A percentile compares a stretch with the other conserved stretches of the same genome.
Evolutionary conservation across 2,888 invertebrate species (phyloP).

Genomic region (Brachypalpus laphriformis): DNA sequence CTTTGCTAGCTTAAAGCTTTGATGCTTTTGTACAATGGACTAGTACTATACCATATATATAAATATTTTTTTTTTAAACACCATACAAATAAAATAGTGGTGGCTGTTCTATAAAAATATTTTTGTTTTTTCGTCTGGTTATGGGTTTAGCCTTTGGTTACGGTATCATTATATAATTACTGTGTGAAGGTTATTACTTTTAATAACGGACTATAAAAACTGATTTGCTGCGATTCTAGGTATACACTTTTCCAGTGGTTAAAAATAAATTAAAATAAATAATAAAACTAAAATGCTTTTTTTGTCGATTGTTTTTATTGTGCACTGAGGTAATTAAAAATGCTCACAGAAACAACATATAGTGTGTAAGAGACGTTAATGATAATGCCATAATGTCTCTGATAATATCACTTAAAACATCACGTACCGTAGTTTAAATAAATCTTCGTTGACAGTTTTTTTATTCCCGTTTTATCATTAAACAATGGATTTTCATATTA

Average conservation of each 20-base stretch:
- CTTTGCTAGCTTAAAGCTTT: constrained; percentile 1
- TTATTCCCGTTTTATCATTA: background rate
- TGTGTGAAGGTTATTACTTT: background rate
- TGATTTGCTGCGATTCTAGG: background rate
- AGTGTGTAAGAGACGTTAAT: background rate
- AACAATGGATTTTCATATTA: background rate
- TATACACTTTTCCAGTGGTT: background rate
- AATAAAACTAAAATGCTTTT: background rate
- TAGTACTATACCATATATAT: background rate
- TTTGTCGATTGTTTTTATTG: background rate
- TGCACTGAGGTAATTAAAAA: background rate
- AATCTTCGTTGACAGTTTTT: background rate
- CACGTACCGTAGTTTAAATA: background rate
- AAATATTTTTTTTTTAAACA: background rate
- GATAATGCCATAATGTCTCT: background rate
- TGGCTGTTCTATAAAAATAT: background rate
- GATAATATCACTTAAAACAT: background rate
- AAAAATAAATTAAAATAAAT: background rate
- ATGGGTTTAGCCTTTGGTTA: constrained; percentile 13
- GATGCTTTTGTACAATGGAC: background rate
- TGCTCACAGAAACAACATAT: background rate
- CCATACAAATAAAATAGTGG: background rate
- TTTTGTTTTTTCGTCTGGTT: background rate
- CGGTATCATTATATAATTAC: background rate
- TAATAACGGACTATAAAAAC: background rate